Evolutionary conservation across 2,888 invertebrate species (phyloP), one percentile per base, ranked within the genome.

Genomic region (Microctonus hyperodae): DNA sequence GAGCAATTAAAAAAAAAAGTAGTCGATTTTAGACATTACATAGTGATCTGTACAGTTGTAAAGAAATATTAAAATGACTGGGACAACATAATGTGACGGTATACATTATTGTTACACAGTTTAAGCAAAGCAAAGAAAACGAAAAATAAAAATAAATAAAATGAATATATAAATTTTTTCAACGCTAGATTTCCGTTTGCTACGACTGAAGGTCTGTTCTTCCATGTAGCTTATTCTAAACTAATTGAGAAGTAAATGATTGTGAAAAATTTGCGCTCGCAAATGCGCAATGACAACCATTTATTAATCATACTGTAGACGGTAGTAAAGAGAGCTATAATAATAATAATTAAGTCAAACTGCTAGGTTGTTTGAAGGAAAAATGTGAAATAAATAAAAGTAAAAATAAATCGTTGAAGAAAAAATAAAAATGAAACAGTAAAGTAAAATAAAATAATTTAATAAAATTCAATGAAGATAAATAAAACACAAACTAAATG

Each of bases 161-260:
- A 57, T 48, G 28, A 37, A 16, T 55, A 16, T n/a, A 16, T 16
- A 56, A 64, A 40, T 20, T 33, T 37, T 53, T 50, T 25, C 16
- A 44, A 51, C 23, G 13, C 22, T 57, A 51, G 63, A 75, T 76
- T 79, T 76, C 70, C 69, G 74, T 81, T 81, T 69, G 78, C 76
- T 78, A 76, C 71, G 80, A 81, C 78, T 79, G 77, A 81, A 78
- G 75, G 75, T 81, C 76, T 76, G 81, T 78, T 82, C 81, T 82
- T 82, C 82, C 82, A 78, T 74, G 78, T 78, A 81, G 79, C 75
- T 79, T 78, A 81, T 80, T 79, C 76, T 81, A 78, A 75, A 75
- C 68, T 75, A 73, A 72, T 71, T 74, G 70, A 72, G 65, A 72
- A 72, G 71, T 64, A 69, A 64, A 66, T 61, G 35, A 25, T 40